Evolutionary conservation across 1,140 invertebrate genomes (phyloP).

Genomic region (Bombus impatiens): DNA sequence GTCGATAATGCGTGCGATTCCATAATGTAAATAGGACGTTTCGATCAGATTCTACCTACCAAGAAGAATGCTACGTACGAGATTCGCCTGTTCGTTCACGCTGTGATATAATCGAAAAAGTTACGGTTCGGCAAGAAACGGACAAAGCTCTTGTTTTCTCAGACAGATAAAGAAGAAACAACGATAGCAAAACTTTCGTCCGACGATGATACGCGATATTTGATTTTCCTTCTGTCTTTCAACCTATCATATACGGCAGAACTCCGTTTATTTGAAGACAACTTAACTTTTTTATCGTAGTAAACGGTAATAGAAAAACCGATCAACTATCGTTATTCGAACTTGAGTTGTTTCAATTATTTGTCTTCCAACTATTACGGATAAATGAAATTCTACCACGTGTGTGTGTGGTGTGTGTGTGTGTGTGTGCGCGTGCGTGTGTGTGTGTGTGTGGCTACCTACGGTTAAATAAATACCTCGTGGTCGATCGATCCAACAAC

Average conservation of each 20-base stretch:
- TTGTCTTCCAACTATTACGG: background rate
- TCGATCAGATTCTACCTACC: background rate
- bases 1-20: background rate
- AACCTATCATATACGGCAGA: no score
- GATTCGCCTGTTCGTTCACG: background rate
- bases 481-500: background rate
- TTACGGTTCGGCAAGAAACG: background rate
- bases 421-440: accelerated
- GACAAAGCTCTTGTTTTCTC: background rate
- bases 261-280: no score
- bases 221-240: no score
- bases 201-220: background rate
- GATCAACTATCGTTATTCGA: background rate
- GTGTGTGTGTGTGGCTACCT: background rate
- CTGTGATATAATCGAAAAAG: background rate
- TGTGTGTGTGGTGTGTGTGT: no score
- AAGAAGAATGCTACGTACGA: background rate
- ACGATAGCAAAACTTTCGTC: background rate
- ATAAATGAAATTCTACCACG: background rate
- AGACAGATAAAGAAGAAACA: background rate
- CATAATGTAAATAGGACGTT: background rate
- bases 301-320: background rate
- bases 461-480: background rate
- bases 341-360: background rate
- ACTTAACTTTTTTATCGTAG: no score